These are phyloP conservation scores for Flabesymbios commensalis DNA, from an alignment of 2,888 invertebrate species.

Conservation along the genomic window DNA sequence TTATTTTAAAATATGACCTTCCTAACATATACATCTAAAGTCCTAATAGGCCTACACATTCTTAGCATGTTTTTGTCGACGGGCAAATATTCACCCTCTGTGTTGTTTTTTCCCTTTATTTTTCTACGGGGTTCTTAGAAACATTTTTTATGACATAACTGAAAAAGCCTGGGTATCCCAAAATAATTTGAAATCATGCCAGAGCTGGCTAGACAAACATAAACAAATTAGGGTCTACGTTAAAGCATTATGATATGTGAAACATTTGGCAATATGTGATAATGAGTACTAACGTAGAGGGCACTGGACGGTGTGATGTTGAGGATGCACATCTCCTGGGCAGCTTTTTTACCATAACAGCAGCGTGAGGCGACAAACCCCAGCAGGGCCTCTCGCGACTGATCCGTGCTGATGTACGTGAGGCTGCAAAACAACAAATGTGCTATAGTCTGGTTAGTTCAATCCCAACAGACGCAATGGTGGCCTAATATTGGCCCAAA, in stretches of 20 bases:
- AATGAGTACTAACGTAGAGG: constrained; percentile 29
- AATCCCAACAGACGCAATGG: too few relatives aligned
- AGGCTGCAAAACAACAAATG: constrained; percentile 16
- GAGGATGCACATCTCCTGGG: constrained; percentile 26
- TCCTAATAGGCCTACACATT: neutral
- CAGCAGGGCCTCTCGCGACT: constrained; percentile 31
- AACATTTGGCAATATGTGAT: neutral
- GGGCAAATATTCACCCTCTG: too few relatives aligned
- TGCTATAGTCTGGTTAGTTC: neutral
- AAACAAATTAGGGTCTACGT: too few relatives aligned
- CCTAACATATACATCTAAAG: neutral
- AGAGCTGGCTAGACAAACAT: too few relatives aligned
- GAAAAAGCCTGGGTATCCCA: too few relatives aligned
- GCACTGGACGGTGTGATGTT: constrained; percentile 32
- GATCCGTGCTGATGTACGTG: constrained; percentile 23
- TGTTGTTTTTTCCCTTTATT: too few relatives aligned
- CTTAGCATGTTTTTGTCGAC: too few relatives aligned
- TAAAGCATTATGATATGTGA: too few relatives aligned
- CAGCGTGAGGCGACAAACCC: constrained; percentile 27
- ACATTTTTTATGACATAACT: too few relatives aligned
- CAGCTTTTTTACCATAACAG: constrained; percentile 35
- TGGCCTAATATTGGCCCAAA: too few relatives aligned
- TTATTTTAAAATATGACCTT: neutral
- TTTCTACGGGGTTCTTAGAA: too few relatives aligned
- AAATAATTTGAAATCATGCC: too few relatives aligned